Percentiles rank a stretch among this genome's conserved stretches.
phyloP scores from a whole-genome alignment of 2,888 invertebrate genomes.

The Apotomis betuletana region DNA sequence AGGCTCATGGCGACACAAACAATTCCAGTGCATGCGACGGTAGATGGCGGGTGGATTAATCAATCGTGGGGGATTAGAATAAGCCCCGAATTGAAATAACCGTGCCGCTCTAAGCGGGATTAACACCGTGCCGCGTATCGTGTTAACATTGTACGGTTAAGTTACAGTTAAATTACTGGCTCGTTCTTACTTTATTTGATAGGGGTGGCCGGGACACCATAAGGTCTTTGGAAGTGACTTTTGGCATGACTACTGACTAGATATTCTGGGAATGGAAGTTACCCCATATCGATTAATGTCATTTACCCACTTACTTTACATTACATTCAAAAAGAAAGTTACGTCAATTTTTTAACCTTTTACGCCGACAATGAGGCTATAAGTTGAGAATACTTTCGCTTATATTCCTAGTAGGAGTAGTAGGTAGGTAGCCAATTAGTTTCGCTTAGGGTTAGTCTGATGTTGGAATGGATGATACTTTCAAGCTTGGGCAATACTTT shows the following conservation, averaged over 20 bases:
- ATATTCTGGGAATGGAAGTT: too few species aligned
- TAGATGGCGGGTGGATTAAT: constrained; percentile 32
- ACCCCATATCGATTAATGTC: too few species aligned
- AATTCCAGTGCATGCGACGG: constrained; percentile 30
- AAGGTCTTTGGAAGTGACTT: neutral
- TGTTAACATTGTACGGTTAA: constrained; percentile 31
- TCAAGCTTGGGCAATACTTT: constrained; percentile 1
- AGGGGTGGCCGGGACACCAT: neutral
- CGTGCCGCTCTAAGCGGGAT: constrained; percentile 58
- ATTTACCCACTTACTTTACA: too few species aligned
- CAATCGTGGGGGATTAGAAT: constrained; percentile 48
- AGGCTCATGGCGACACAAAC: constrained; percentile 13
- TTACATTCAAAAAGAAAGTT: too few species aligned
- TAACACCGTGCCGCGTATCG: constrained; percentile 48
- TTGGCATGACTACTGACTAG: neutral
- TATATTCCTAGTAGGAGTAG: too few species aligned
- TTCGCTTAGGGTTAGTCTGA: neutral
- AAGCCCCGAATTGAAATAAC: constrained; percentile 56
- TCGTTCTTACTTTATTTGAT: constrained; percentile 3
- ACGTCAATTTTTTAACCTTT: too few species aligned
- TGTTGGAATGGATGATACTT: neutral
- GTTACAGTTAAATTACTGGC: constrained; percentile 14
- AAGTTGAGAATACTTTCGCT: too few species aligned
- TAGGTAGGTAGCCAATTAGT: too few species aligned
- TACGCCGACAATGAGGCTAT: too few species aligned